phyloP scores from a whole-genome alignment of 2,113 vertebrate genomes.

The Grammomys surdaster region DNA sequence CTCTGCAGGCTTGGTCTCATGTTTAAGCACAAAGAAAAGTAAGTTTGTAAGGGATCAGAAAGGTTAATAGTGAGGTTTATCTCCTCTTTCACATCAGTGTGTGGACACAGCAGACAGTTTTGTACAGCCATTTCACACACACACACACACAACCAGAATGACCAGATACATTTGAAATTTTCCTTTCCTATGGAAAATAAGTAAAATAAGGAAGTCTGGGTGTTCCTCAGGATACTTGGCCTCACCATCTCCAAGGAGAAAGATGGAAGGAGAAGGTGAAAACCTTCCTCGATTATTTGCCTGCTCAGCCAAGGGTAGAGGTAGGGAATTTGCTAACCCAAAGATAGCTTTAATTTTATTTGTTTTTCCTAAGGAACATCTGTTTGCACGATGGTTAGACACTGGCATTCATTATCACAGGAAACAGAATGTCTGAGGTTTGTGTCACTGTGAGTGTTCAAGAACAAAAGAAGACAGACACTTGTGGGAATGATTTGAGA shows the following conservation, averaged over 20 bases:
- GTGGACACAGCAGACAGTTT: neutral
- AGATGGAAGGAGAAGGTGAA: neutral
- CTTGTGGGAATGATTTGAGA: slow-evolving; percentile 64
- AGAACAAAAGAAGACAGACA: slow-evolving; percentile 75
- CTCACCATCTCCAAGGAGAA: neutral
- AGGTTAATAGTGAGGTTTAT: neutral
- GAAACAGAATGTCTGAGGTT: slow-evolving; percentile 77
- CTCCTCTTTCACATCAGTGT: neutral
- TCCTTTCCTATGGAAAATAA: neutral
- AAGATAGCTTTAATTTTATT: slow-evolving; percentile 79
- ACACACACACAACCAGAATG: no score
- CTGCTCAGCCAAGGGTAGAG: slow-evolving; percentile 28
- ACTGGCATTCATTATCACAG: slow-evolving; percentile 78
- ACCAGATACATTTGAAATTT: neutral
- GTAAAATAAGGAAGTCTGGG: neutral
- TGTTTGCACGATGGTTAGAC: slow-evolving; percentile 75
- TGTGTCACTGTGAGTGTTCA: slow-evolving; percentile 69
- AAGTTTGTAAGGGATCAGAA: neutral
- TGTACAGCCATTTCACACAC: neutral
- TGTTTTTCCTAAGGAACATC: slow-evolving; percentile 78
- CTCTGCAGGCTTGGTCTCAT: neutral
- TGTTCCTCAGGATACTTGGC: neutral
- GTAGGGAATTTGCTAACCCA: slow-evolving; percentile 68
- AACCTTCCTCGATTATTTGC: slow-evolving; percentile 39
- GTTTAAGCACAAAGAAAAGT: neutral